Conservation (phyloP, 2,888 invertebrate species). For the Kuschelorhynchus macadamiae region DNA sequence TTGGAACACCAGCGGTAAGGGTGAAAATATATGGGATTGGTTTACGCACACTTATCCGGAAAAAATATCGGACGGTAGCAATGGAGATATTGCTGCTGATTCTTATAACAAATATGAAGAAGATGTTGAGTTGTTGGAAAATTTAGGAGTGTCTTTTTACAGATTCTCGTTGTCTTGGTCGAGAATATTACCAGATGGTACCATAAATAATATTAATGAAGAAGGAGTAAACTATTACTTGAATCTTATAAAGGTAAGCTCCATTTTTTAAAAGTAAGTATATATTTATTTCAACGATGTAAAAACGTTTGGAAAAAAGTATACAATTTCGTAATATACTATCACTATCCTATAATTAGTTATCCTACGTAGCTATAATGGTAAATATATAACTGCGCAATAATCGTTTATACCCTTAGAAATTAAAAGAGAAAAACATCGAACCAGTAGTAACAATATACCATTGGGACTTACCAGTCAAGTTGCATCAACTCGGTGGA, state of each 20-base stretch:
- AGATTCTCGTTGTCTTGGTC: constrained; percentile 83
- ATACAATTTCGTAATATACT: too few species aligned
- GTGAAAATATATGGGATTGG: constrained; percentile 58
- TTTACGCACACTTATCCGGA: constrained; percentile 69
- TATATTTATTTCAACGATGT: background rate
- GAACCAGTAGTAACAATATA: constrained; percentile 76
- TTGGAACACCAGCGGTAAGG: constrained; percentile 70
- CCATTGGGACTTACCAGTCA: constrained; percentile 66
- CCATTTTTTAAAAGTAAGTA: constrained; percentile 69
- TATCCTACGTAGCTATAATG: too few species aligned
- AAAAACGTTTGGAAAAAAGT: too few species aligned
- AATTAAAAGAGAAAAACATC: constrained; percentile 64
- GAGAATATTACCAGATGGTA: constrained; percentile 81
- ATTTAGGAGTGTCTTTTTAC: constrained; percentile 63
- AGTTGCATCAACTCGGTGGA: constrained; percentile 73
- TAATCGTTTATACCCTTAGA: constrained; percentile 56
- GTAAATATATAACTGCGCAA: too few species aligned
- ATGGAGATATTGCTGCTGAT: constrained; percentile 79
- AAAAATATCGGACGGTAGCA: constrained; percentile 72
- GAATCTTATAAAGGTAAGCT: constrained; percentile 80
- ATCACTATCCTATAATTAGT: too few species aligned
- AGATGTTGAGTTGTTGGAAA: constrained; percentile 75
- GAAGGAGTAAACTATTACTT: constrained; percentile 84
- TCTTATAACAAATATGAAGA: constrained; percentile 78
- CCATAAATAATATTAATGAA: constrained; percentile 76